These are phyloP conservation scores for Coluber constrictor DNA, from an alignment of 2,797 vertebrate species.

Conservation along the genomic window DNA sequence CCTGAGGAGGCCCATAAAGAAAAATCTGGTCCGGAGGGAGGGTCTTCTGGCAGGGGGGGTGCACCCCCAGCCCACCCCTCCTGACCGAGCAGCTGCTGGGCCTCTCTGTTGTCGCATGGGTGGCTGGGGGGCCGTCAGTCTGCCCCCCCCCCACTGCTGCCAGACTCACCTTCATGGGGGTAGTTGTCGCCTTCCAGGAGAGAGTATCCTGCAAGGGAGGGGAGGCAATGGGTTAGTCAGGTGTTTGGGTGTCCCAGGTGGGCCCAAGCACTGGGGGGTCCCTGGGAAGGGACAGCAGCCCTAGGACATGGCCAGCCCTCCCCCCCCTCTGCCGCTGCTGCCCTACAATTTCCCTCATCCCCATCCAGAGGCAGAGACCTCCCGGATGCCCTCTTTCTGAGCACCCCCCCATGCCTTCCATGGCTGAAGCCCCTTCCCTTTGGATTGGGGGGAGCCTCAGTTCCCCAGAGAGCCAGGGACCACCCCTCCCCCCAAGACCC, in stretches of 20 bases:
- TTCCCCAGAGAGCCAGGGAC: neutral
- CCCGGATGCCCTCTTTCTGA: accelerated
- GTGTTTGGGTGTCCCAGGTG: neutral
- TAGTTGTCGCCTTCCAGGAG: neutral
- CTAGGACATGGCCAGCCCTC: accelerated
- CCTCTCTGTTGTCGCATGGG: neutral
- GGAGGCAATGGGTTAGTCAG: neutral
- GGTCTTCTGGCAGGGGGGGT: neutral
- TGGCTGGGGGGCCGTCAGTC: neutral
- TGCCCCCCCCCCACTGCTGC: neutral
- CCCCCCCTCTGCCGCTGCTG: neutral
- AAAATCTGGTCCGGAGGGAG: neutral
- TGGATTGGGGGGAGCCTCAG: neutral
- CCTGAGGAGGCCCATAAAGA: neutral
- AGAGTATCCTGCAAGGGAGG: neutral
- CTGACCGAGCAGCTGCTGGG: neutral
- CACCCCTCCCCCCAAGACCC: too few relatives aligned
- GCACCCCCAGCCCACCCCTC: neutral
- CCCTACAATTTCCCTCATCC: neutral
- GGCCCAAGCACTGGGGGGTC: neutral
- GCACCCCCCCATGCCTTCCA: neutral
- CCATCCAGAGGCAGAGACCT: neutral
- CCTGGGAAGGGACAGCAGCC: neutral
- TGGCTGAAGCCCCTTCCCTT: neutral
- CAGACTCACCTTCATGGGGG: neutral